Evolutionary conservation across 2,888 invertebrate genomes (phyloP).

Genomic region (Vanessa cardui): DNA sequence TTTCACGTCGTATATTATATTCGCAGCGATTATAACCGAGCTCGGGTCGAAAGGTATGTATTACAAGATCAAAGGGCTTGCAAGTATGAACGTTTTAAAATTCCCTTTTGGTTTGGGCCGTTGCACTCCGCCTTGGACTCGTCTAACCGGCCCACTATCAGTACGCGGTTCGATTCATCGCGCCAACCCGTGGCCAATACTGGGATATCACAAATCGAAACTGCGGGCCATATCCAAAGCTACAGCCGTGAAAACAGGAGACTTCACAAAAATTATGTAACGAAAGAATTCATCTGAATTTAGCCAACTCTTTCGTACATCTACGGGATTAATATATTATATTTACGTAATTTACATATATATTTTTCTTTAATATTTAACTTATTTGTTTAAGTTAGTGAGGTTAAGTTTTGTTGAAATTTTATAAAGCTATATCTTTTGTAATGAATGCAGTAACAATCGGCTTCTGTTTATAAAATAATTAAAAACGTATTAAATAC

Average conservation of each 20-base stretch:
- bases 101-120: constrained; percentile 79
- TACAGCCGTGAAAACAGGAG: constrained; percentile 48
- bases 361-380: too few species aligned
- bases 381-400: too few species aligned
- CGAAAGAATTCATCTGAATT: too few species aligned
- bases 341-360: too few species aligned
- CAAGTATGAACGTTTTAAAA: constrained; percentile 76
- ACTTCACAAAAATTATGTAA: too few species aligned
- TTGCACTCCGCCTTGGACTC: constrained; percentile 78
- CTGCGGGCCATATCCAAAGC: constrained; percentile 61
- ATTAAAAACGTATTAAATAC: constrained; percentile 6
- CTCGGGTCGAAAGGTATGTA: constrained; percentile 26
- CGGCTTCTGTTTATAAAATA: not conserved
- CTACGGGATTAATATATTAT: too few species aligned
- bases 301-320: too few species aligned
- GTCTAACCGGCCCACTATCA: constrained; percentile 82
- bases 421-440: too few species aligned
- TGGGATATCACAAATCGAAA: constrained; percentile 73
- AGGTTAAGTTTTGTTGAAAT: too few species aligned
- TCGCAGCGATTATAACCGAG: not conserved
- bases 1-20: not conserved
- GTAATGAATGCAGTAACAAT: not conserved
- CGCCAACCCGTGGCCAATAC: constrained; percentile 66
- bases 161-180: constrained; percentile 78
- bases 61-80: constrained; percentile 63